Percentiles rank a stretch among this genome's conserved stretches.
These are phyloP conservation scores for Vulpes ferrilata DNA, from an alignment of 2,113 vertebrate genomes.

Conservation along the genomic window DNA sequence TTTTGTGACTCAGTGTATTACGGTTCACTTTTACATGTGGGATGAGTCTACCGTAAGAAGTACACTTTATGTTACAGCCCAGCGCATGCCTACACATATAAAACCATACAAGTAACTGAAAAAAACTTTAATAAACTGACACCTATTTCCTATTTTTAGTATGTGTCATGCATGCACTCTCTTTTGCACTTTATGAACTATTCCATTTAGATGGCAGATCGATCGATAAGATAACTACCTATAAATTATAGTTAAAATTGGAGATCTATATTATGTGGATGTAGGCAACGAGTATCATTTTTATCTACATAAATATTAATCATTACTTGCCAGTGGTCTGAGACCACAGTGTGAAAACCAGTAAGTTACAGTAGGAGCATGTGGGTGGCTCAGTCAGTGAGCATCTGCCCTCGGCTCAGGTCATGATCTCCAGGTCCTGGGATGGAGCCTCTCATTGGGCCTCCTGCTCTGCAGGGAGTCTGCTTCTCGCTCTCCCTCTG, in stretches of 20 bases:
- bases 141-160: conserved; percentile 44
- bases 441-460: no score
- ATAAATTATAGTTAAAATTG: conserved; percentile 22
- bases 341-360: not conserved
- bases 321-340: not conserved
- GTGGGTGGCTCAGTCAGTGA: no score
- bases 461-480: no score
- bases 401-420: no score
- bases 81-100: not conserved
- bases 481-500: no score
- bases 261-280: not conserved
- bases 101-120: not conserved
- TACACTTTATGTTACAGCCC: not conserved
- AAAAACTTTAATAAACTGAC: not conserved
- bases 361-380: not conserved
- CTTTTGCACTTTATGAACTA: not conserved
- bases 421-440: no score
- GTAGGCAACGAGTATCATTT: not conserved
- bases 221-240: not conserved
- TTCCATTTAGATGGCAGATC: not conserved
- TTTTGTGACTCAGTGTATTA: not conserved
- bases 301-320: conserved; percentile 25
- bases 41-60: not conserved
- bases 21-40: not conserved
- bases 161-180: not conserved